Base-by-base conservation (phyloP, 2,888 invertebrate species). In the Lasioglossum oenotherae region DNA sequence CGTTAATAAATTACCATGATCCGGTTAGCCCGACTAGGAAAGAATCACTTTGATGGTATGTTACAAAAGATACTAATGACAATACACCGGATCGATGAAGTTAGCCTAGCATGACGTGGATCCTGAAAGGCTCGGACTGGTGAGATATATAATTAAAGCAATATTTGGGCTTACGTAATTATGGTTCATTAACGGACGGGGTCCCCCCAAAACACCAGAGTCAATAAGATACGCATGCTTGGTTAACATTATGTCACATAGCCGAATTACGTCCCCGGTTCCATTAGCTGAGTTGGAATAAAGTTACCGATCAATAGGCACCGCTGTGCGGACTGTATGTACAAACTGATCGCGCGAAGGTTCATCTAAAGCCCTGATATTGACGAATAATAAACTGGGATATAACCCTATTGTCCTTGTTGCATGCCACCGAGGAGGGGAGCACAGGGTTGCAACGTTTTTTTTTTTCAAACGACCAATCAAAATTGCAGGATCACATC, bases 141-240 rank as follows among this genome's bases (percentile, higher is more conserved):
- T 67, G 85, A 88, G 85, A 89, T 90, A 89, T 91, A 90, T 93
- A 93, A 93, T 93, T 92, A 92, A 91, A 93, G 88, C 89, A 92
- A 93, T 93, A 93, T 93, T 93, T 92, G 91, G 90, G 89, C 89
- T 92, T 89, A 90, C 89, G 92, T 93, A 93, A 94, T 94, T 94
- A 93, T 85, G 88, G 91, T 93, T 93, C 91, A 93, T 93, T 94
- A 93, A 86, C 87, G 84, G 69, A 35, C 71, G 12, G 38, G 38
- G 74, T 74, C 80, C 78, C 86, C 77, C 78, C 74, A 80, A 85
- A 88, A 88, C 87, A 86, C 60, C 80, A 57, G 80, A 74, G 83
- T 81, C 88, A 79, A 86, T 90, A 88, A 89, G 90, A 91, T 88
- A 91, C 88, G 90, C 88, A 87, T 87, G 90, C 87, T 89, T 87